phyloP scores from a whole-genome alignment of 2,888 invertebrate species.

The Drosophila kambysellisi region DNA sequence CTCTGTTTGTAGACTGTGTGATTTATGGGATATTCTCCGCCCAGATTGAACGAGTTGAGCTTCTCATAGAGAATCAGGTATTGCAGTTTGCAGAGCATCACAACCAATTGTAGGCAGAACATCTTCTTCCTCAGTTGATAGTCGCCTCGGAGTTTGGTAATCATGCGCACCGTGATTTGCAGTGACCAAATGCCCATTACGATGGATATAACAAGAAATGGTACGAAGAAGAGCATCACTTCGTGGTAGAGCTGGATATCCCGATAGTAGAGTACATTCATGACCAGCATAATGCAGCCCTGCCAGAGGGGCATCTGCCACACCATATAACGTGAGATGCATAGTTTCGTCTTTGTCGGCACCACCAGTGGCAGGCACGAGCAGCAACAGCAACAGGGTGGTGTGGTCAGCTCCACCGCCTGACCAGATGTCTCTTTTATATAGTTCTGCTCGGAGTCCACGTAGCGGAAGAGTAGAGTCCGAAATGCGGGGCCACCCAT shows the following conservation, averaged over 20 bases:
- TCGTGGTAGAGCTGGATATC: slow-evolving; percentile 70
- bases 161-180: slow-evolving; percentile 82
- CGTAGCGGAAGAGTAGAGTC: slow-evolving; percentile 83
- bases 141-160: slow-evolving; percentile 76
- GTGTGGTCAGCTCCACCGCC: slow-evolving; percentile 80
- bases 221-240: slow-evolving; percentile 81
- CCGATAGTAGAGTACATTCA: slow-evolving; percentile 82
- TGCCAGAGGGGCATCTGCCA: slow-evolving; percentile 84
- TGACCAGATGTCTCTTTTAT: slow-evolving; percentile 84
- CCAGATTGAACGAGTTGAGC: slow-evolving; percentile 73
- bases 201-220: slow-evolving; percentile 83
- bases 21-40: slow-evolving; percentile 82
- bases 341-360: slow-evolving; percentile 77
- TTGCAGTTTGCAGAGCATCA: slow-evolving; percentile 83
- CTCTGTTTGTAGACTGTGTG: slow-evolving; percentile 83
- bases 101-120: slow-evolving; percentile 82
- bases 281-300: slow-evolving; percentile 81
- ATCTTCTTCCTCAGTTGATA: slow-evolving; percentile 82
- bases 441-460: slow-evolving; percentile 83
- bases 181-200: slow-evolving; percentile 83
- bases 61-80: slow-evolving; percentile 79
- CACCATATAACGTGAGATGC: slow-evolving; percentile 79
- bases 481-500: slow-evolving; percentile 81
- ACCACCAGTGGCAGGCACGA: slow-evolving; percentile 76
- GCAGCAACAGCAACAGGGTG: slow-evolving; percentile 83